Conservation (phyloP, 2,113 vertebrate species). For the Nyctibius bracteatus region DNA sequence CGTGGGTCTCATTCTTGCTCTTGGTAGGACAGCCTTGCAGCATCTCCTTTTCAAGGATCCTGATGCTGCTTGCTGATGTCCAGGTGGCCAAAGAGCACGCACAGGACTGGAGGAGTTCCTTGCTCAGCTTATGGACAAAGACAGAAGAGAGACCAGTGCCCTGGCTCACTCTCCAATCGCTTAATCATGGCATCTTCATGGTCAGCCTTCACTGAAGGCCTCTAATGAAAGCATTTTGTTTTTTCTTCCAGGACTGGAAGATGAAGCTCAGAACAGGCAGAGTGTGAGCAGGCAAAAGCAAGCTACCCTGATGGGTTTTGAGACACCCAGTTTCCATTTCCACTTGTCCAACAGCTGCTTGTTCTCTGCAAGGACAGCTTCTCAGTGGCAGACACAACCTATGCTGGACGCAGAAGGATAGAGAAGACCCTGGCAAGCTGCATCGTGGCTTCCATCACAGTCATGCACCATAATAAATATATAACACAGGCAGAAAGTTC, state of each 20-base stretch:
- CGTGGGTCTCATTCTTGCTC: not conserved
- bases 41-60: not conserved
- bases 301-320: not conserved
- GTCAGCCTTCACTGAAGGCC: not conserved
- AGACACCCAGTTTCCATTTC: not conserved
- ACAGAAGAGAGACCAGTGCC: not conserved
- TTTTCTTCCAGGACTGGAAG: not conserved
- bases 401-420: not conserved
- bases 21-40: not conserved
- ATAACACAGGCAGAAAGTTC: not conserved
- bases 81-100: not conserved
- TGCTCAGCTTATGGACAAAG: not conserved
- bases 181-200: not conserved
- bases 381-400: not conserved
- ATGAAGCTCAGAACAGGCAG: not conserved
- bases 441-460: not conserved
- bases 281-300: not conserved
- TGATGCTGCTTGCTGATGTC: accelerated
- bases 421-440: not conserved
- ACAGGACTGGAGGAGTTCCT: not conserved
- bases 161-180: not conserved
- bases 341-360: not conserved
- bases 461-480: accelerated
- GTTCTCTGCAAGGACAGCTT: not conserved
- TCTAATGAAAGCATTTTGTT: not conserved